A percentile compares a stretch with the other conserved stretches of the same genome.
Conservation (phyloP, 1,140 invertebrate species). For the Magallana ariakensis region DNA sequence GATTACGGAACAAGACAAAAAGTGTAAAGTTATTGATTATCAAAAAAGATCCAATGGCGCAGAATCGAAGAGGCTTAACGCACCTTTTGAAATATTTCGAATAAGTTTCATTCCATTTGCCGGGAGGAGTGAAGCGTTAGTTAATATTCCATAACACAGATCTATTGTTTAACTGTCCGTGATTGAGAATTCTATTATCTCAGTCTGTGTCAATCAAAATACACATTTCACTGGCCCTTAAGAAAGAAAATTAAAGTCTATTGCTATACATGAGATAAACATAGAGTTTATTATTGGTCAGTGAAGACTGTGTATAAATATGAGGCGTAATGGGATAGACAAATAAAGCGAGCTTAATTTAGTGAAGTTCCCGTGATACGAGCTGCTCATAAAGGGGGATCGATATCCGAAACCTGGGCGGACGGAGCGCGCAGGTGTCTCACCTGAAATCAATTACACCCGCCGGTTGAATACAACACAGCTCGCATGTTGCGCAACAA, state of each 20-base stretch:
- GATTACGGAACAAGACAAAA: constrained; percentile 22
- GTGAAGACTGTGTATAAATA: background rate
- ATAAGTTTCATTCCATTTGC: constrained; percentile 2
- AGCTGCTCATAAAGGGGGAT: background rate
- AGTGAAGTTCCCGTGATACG: constrained; percentile 4
- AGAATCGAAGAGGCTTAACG: constrained; percentile 24
- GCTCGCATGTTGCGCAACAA: constrained; percentile 20
- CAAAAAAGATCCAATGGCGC: constrained; percentile 21
- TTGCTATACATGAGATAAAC: constrained; percentile 32
- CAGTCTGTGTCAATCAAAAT: background rate
- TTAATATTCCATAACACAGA: constrained; percentile 29
- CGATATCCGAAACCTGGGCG: constrained; percentile 9
- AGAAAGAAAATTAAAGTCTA: constrained; percentile 25
- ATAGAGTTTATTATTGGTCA: constrained; percentile 26
- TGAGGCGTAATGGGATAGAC: background rate
- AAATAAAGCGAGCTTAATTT: constrained; percentile 22
- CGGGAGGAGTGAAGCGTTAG: constrained; percentile 7
- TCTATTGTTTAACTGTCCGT: constrained; percentile 2
- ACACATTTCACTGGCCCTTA: background rate
- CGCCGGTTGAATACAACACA: background rate
- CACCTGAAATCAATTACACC: constrained; percentile 34
- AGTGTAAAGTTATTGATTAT: constrained; percentile 21
- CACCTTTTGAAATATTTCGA: constrained; percentile 28
- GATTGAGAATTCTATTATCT: constrained; percentile 37
- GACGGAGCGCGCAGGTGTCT: constrained; percentile 20